Evolutionary conservation across 2,797 vertebrate species (phyloP).

Genomic region (Ctenopoma multispine): DNA sequence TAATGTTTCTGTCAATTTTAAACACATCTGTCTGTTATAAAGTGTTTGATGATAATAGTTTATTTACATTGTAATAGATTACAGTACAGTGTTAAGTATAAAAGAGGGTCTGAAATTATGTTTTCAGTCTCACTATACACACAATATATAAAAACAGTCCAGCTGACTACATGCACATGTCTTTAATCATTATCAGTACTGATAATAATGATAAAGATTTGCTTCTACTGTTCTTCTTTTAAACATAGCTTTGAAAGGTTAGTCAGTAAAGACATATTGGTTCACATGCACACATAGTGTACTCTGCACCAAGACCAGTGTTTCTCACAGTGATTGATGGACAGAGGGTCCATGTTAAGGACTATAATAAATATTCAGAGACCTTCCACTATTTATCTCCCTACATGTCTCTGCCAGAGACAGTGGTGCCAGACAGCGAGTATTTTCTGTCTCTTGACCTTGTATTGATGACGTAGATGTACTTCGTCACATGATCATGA

Average conservation of each 20-base stretch:
- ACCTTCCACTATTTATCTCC: slow-evolving; percentile 53
- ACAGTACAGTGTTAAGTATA: no score
- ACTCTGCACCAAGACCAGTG: not conserved
- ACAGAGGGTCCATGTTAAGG: slow-evolving; percentile 37
- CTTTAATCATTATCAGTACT: no score
- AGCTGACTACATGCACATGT: no score
- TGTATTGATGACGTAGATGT: slow-evolving; percentile 47
- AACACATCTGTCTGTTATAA: no score
- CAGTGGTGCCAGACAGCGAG: slow-evolving; percentile 45
- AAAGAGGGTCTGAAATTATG: no score
- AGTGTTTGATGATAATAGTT: no score
- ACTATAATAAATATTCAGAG: slow-evolving; percentile 37
- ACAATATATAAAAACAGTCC: no score
- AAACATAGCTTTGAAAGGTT: not conserved
- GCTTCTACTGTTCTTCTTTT: no score
- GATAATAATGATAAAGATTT: not conserved
- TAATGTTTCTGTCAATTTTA: no score
- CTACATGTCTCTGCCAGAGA: slow-evolving; percentile 27
- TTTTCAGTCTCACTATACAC: no score
- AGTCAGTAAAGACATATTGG: not conserved
- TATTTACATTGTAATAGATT: no score
- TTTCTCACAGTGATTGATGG: slow-evolving; percentile 47
- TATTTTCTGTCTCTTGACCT: slow-evolving; percentile 63
- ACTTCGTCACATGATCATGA: slow-evolving; percentile 22
- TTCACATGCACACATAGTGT: not conserved